Evolutionary conservation across 2,113 vertebrate genomes (phyloP), one percentile per base, ranked within the genome.

Genomic region (Genyomyrus donnyi): DNA sequence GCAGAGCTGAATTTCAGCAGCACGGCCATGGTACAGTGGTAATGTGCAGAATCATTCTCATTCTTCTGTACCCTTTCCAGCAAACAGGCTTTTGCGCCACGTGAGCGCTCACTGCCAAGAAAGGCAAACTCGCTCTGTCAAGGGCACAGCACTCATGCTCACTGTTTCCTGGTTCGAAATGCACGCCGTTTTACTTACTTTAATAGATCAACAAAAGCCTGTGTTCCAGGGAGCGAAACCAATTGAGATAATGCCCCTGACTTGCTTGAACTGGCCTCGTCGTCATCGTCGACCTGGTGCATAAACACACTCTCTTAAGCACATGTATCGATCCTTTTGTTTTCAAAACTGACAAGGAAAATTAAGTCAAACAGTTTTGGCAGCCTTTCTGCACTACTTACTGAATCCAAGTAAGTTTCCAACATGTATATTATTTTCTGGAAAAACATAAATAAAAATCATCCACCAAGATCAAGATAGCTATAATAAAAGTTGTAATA

Each of bases 241-340:
- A 87, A 90, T 90, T 74, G 84, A 74, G 89, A 87, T 90, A 90
- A 90, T 90, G 89, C 56, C 89, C 83, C 27, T 5, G 45, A 24
- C 85, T 87, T 1, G 50, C 85, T 58, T 87, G 84, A 74, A 70
- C 56, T 53, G 46, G 46, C 62, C 45, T 27, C 39, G 62, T n/a
- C 56, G 35, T 39, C 27, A 70, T 87, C 66, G 46, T 31, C 84
- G 49, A 31, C 56, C 42, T 31, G 66, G 89, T 87, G 89, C 89
- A 90, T 87, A 86, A 87, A 90, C 85, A 87, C 89, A 86, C 56
- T 90, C 85, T 90, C 85, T 90, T 70, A 86, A 90, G 84, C 39
- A 87, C 42, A 70, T 35, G 89, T 74, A 90, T 90, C 58, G 89
- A 90, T 90, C 62, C 84, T 87, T 90, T 86, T 90, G 89, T 74